Conservation (phyloP, 2,113 vertebrate genomes). For the Chaetodon auriga region DNA sequence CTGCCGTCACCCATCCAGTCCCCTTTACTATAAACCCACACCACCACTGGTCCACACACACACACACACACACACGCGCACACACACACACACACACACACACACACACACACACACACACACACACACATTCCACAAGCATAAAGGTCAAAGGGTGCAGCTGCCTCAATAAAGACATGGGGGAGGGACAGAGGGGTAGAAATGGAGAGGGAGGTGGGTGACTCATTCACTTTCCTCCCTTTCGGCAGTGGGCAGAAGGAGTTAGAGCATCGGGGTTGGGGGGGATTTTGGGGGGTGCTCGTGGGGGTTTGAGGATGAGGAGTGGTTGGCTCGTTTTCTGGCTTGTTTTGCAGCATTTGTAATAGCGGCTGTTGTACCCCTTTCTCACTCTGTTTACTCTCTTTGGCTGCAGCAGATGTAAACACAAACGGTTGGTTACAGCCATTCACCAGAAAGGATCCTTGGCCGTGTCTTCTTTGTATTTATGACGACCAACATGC, state of each 20-base stretch:
- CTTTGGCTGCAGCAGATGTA: constrained; percentile 74
- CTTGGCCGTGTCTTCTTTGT: constrained; percentile 58
- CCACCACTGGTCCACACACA: constrained; percentile 47
- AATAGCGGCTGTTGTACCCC: constrained; percentile 65
- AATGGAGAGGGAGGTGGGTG: constrained; percentile 54
- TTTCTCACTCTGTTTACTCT: constrained; percentile 74
- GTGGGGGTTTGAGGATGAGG: neutral
- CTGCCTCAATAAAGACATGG: constrained; percentile 83
- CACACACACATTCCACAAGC: constrained; percentile 83
- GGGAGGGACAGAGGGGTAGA: constrained; percentile 48
- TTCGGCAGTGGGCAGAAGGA: constrained; percentile 66
- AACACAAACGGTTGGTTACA: constrained; percentile 70
- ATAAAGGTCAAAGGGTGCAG: constrained; percentile 86
- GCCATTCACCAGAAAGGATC: constrained; percentile 62
- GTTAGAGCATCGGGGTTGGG: constrained; percentile 24
- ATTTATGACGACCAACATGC: constrained; percentile 58
- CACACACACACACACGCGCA: constrained; percentile 71
- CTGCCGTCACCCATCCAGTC: constrained; percentile 50
- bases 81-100: constrained; percentile 56
- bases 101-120: constrained; percentile 58
- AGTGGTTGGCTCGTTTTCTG: constrained; percentile 35
- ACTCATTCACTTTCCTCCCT: constrained; percentile 79
- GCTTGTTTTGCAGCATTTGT: constrained; percentile 54
- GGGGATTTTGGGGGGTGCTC: neutral
- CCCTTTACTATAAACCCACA: constrained; percentile 40